Base-by-base conservation (phyloP, 2,113 vertebrate species). In the Fukomys damarensis region DNA sequence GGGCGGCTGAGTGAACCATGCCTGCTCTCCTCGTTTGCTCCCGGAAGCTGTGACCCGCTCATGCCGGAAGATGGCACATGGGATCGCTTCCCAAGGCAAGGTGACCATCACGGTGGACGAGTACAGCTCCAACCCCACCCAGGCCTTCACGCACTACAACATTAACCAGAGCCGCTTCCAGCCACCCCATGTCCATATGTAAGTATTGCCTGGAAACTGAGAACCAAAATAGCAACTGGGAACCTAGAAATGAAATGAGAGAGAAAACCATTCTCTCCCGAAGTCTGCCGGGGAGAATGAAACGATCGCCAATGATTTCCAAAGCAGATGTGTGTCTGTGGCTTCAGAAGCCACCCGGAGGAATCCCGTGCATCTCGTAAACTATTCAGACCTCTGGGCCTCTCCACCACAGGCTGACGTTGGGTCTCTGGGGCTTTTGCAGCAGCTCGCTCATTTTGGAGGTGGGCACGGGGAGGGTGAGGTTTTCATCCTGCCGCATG, bases 131-230 rank as follows among this genome's bases (percentile, higher is more conserved):
- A 99, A 99, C 98, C 99, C 99, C 43, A 99, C 99, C 49, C 99
- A 99, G 98, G 99, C 99, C 35, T 99, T 99, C 91, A 99, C 99
- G 0, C 99, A 99, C 98, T 99, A 99, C 99, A 99, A 99, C 98
- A 99, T 99, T 96, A 99, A 99, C 97, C 99, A 99, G 99, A 99
- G 99, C 99, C 98, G 99, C 97, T 99, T 99, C 99, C 99, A 99
- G 98, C 99, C 99, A 56, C 99, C 99, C 2, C 99, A 99, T 3
- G 99, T 99, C 97, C 99, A 99, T 90, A 99, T 99, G 99, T 99
- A 98, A 99, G 99, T 99, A 98, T 93, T 13, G 0, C 91, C 16
- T 30, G 7, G 26, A 72, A 76, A 63, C n/a, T 58, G 28, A 32
- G 59, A 86, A 89, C 46, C 70, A 86, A 49, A 56, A 35, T 32